Conservation (phyloP, 35 echinoderm and acorn worm genomes). For the Ophioderma brevispina region DNA sequence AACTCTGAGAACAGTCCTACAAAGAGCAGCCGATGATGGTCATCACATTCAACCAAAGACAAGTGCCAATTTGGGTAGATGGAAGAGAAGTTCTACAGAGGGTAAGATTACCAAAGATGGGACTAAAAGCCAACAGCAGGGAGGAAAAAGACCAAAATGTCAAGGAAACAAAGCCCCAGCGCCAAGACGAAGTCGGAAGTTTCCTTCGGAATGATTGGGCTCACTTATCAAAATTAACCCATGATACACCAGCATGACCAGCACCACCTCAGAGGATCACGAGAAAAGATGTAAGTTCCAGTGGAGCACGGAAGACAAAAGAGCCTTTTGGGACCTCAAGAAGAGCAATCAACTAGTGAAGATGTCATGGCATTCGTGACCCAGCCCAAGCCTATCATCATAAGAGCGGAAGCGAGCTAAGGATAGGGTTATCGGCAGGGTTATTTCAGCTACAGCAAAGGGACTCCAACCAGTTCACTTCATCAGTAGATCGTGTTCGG, state of each 20-base stretch:
- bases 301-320: too few relatives aligned
- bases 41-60: too few relatives aligned
- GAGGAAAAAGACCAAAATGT: constrained; percentile 46
- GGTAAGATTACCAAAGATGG: constrained; percentile 71
- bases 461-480: constrained; percentile 54
- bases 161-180: constrained; percentile 22
- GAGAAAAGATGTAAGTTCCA: too few relatives aligned
- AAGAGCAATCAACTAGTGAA: too few relatives aligned
- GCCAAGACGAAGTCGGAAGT: constrained; percentile 38
- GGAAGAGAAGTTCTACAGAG: constrained; percentile 57
- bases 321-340: too few relatives aligned
- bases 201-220: constrained; percentile 74
- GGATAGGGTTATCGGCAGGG: too few relatives aligned
- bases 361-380: too few relatives aligned
- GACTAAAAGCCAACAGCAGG: constrained; percentile 57
- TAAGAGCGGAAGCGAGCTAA: too few relatives aligned
- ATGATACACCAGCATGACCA: constrained; percentile 28
- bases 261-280: too few relatives aligned
- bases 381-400: constrained; percentile 40
- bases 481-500: too few relatives aligned
- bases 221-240: constrained; percentile 73
- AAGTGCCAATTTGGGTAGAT: constrained; percentile 49
- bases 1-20: constrained; percentile 38
- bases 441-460: too few relatives aligned
- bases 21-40: too few relatives aligned